phyloP scores from a whole-genome alignment of 2,888 invertebrate genomes.

The Conistra vaccinii region DNA sequence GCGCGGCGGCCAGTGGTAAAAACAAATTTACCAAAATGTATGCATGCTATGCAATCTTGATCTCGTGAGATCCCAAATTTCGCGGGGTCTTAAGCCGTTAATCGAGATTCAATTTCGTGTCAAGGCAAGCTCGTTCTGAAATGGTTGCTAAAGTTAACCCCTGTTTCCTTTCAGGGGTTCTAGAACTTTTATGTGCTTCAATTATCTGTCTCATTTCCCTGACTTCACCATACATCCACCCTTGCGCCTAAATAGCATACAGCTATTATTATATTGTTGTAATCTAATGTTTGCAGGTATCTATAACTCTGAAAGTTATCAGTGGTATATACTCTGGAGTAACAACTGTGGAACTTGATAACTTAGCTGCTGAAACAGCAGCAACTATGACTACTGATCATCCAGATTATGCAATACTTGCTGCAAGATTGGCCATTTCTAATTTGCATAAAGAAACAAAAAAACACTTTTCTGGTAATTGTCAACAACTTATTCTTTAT shows the following conservation, averaged over 20 bases:
- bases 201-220: not conserved
- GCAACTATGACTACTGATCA: constrained; percentile 99
- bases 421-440: constrained; percentile 98
- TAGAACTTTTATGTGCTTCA: not conserved
- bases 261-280: not conserved
- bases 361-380: constrained; percentile 99
- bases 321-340: constrained; percentile 98
- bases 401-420: constrained; percentile 98
- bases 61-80: no score
- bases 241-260: not conserved
- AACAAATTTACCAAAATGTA: no score
- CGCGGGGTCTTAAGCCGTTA: no score
- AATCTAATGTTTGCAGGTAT: constrained; percentile 88
- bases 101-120: no score
- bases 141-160: no score
- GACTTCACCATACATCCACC: not conserved
- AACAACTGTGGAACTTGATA: constrained; percentile 98
- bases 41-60: no score
- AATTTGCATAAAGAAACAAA: constrained; percentile 99
- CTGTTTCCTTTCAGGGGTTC: no score
- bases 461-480: constrained; percentile 96
- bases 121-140: no score
- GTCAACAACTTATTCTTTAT: not conserved
- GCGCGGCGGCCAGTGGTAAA: no score
- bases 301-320: constrained; percentile 97